phyloP scores from a whole-genome alignment of 2,888 invertebrate species.

The Sclerodermus sp. region DNA sequence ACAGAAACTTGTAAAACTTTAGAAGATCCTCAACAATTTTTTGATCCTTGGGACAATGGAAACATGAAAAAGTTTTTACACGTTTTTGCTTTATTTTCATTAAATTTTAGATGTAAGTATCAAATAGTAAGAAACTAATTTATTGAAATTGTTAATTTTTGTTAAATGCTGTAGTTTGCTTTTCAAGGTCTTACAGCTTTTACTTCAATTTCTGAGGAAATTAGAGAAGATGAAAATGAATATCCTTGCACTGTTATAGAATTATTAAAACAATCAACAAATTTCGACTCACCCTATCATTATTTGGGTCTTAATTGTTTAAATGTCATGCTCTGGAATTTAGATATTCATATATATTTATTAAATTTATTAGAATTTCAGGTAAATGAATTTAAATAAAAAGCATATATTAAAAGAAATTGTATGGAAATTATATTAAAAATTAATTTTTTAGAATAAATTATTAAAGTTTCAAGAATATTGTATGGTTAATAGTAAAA shows the following conservation, averaged over 20 bases:
- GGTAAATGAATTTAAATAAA: constrained; percentile 26
- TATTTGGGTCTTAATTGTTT: constrained; percentile 45
- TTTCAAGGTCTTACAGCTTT: constrained; percentile 46
- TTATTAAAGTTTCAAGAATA: constrained; percentile 42
- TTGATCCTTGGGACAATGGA: constrained; percentile 46
- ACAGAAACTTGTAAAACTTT: constrained; percentile 38
- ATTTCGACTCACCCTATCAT: constrained; percentile 45
- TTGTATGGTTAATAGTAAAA: constrained; percentile 26
- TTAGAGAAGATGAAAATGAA: constrained; percentile 32
- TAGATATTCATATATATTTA: constrained; percentile 45
- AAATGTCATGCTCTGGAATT: constrained; percentile 46
- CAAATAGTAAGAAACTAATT: background rate
- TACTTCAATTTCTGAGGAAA: constrained; percentile 32
- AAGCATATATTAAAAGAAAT: background rate
- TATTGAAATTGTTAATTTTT: background rate
- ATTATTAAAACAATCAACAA: constrained; percentile 38
- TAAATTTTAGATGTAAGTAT: constrained; percentile 48
- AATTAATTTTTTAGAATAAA: constrained; percentile 30
- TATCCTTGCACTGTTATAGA: constrained; percentile 41
- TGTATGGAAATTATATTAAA: background rate
- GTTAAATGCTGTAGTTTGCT: background rate
- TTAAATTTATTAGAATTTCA: constrained; percentile 40
- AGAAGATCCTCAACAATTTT: constrained; percentile 41
- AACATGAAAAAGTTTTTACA: constrained; percentile 43
- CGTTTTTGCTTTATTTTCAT: constrained; percentile 43